These are phyloP conservation scores for Hofmannophila pseudospretella DNA, from an alignment of 2,888 invertebrate genomes.

Conservation along the genomic window DNA sequence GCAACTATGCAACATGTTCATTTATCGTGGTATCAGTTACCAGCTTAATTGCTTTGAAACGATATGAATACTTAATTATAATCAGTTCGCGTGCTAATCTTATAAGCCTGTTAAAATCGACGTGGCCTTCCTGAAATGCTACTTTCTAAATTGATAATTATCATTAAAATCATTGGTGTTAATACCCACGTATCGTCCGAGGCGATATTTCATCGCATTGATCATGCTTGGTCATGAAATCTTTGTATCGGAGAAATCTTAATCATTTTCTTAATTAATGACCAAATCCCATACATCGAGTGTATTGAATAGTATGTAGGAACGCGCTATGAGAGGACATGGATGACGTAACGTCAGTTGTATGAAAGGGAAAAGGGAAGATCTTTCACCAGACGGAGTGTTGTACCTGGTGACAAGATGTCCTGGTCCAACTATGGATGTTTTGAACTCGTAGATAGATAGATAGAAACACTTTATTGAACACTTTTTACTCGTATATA, in stretches of 20 bases:
- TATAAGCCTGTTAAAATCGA: constrained; percentile 27
- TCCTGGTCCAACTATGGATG: too few relatives aligned
- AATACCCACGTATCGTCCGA: too few relatives aligned
- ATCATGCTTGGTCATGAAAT: not conserved
- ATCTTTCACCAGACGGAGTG: too few relatives aligned
- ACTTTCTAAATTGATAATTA: constrained; percentile 38
- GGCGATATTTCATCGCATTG: too few relatives aligned
- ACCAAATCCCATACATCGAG: not conserved
- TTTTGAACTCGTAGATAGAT: too few relatives aligned
- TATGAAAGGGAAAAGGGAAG: too few relatives aligned
- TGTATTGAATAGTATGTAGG: not conserved
- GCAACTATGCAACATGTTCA: constrained; percentile 21
- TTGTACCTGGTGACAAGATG: too few relatives aligned
- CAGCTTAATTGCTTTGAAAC: constrained; percentile 15
- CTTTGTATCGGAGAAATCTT: not conserved
- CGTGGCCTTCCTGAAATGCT: constrained; percentile 34
- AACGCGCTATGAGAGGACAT: too few relatives aligned
- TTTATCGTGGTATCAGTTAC: constrained; percentile 32
- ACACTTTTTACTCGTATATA: too few relatives aligned
- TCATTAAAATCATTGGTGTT: constrained; percentile 5
- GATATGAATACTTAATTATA: constrained; percentile 20
- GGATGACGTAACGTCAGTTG: too few relatives aligned
- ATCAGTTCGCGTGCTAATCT: constrained; percentile 40
- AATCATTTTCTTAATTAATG: too few relatives aligned
- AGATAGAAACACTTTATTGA: too few relatives aligned